phyloP scores from a whole-genome alignment of 2,113 vertebrate species.

The Ptilorrhoa leucosticta region DNA sequence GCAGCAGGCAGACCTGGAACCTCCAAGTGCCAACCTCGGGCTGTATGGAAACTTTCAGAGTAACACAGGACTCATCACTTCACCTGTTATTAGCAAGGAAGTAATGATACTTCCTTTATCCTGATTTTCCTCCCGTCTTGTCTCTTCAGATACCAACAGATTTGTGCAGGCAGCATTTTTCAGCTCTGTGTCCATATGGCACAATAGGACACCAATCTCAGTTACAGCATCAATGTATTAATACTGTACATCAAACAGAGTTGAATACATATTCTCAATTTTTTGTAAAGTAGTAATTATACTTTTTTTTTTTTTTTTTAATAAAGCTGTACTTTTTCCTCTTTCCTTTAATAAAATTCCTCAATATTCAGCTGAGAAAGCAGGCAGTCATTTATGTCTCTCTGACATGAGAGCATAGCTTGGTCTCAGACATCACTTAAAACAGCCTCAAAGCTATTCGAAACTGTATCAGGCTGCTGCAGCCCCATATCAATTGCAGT shows the following conservation, averaged over 20 bases:
- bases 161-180: neutral
- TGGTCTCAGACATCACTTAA: neutral
- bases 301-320: neutral
- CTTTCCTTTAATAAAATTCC: constrained; percentile 7
- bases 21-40: neutral
- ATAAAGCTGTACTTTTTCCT: neutral
- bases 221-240: neutral
- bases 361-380: constrained; percentile 19
- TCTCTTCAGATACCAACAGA: neutral
- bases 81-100: neutral
- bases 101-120: neutral
- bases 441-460: constrained; percentile 7
- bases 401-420: neutral
- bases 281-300: neutral
- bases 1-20: neutral
- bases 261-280: neutral
- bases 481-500: neutral
- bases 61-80: neutral
- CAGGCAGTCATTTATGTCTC: neutral
- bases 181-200: neutral
- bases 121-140: neutral
- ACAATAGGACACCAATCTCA: neutral
- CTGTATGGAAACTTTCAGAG: neutral
- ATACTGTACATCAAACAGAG: neutral
- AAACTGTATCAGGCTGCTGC: neutral